Percentiles rank a stretch among this genome's conserved stretches.
Evolutionary conservation across 2,888 invertebrate genomes (phyloP).

Genomic region (Stenolophus ochropezus): DNA sequence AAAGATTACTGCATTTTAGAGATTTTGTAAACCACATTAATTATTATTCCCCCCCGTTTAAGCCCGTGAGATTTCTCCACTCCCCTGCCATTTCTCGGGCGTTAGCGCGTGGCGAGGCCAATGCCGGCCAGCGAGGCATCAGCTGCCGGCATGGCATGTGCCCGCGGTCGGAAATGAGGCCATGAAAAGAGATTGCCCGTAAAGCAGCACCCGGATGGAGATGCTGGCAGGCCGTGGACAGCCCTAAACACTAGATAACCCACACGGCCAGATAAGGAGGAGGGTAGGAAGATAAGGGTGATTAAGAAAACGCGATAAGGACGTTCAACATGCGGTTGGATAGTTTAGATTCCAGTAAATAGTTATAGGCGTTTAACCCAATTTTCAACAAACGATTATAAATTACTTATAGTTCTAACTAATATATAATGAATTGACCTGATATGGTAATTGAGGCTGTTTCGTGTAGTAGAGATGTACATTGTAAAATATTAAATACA

Average conservation of each 20-base stretch:
- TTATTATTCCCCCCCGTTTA: neutral
- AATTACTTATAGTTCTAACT: too few relatives aligned
- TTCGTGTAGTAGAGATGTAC: too few relatives aligned
- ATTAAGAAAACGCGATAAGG: neutral
- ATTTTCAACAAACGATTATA: too few relatives aligned
- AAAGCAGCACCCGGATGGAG: conserved; percentile 32
- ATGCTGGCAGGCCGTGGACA: conserved; percentile 2
- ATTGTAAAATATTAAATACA: too few relatives aligned
- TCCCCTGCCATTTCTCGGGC: neutral
- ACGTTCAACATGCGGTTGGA: neutral
- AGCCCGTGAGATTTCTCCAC: neutral
- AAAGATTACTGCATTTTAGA: too few relatives aligned
- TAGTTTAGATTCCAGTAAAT: neutral
- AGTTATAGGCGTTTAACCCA: too few relatives aligned
- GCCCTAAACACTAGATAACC: conserved; percentile 1
- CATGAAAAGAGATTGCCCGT: conserved; percentile 58
- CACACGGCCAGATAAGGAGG: neutral
- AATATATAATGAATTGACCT: too few relatives aligned
- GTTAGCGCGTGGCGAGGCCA: conserved; percentile 7
- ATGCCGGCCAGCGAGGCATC: conserved; percentile 8
- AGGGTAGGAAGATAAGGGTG: neutral
- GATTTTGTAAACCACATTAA: too few relatives aligned
- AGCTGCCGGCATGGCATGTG: conserved; percentile 32
- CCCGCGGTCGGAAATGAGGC: conserved; percentile 55
- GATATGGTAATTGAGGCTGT: too few relatives aligned